Percentiles rank a stretch among this genome's conserved stretches.
Evolutionary conservation across 64 coral and sea anemone genomes (phyloP).

Genomic region (Anthopleura sola): DNA sequence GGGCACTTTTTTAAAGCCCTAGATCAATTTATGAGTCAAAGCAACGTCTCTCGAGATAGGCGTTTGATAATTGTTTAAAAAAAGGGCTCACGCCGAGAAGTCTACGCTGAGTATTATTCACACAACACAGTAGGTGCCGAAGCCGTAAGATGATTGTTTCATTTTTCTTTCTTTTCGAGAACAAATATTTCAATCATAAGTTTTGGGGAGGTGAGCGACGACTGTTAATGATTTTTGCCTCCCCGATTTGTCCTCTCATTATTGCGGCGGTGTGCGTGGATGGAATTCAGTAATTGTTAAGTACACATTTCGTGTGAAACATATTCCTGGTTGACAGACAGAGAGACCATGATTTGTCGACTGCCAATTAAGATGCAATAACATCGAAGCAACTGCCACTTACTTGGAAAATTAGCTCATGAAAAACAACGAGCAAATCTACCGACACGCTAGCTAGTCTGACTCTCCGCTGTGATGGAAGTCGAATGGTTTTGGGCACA

Average conservation of each 20-base stretch:
- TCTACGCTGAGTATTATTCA: not conserved
- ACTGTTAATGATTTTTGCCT: not conserved
- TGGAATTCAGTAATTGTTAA: not conserved
- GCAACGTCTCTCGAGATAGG: too few species aligned
- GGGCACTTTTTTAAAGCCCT: too few species aligned
- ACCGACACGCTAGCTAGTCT: not conserved
- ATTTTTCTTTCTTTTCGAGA: not conserved
- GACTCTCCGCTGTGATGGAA: not conserved
- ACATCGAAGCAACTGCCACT: not conserved
- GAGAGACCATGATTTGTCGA: not conserved
- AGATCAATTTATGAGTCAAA: too few species aligned
- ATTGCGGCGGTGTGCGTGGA: not conserved
- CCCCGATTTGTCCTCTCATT: not conserved
- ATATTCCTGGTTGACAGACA: constrained; percentile 1
- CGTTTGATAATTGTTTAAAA: not conserved
- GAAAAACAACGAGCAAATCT: not conserved
- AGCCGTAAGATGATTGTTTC: not conserved
- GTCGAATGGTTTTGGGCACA: not conserved
- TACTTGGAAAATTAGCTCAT: not conserved
- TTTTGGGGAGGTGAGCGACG: not conserved
- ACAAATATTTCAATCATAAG: not conserved
- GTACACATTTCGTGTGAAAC: constrained; percentile 5
- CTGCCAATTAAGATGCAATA: constrained; percentile 22
- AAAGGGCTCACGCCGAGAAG: not conserved
- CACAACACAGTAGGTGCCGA: not conserved